Conservation (phyloP, 2,113 vertebrate species). For the Suncus etruscus region DNA sequence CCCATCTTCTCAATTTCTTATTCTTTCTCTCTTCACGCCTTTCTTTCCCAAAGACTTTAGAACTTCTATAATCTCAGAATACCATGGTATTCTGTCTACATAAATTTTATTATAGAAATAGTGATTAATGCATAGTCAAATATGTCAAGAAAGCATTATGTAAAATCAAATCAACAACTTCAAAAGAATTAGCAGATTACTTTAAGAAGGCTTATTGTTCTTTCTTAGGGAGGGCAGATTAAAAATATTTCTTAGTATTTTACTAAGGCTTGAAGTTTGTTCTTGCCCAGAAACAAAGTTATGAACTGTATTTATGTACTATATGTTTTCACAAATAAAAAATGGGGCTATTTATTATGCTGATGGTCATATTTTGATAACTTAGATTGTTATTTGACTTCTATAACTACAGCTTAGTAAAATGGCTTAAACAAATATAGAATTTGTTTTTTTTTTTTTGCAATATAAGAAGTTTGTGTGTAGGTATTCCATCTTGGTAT, state of each 20-base stretch:
- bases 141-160: not conserved
- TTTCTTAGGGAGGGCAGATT: not conserved
- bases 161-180: not conserved
- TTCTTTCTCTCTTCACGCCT: too few relatives aligned
- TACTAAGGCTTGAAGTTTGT: conserved; percentile 36
- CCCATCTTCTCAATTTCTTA: not conserved
- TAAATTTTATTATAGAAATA: conserved; percentile 4
- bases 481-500: not conserved
- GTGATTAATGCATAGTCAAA: not conserved
- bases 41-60: not conserved
- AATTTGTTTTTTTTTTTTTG: not conserved
- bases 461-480: not conserved
- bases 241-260: not conserved
- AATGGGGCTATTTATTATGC: not conserved
- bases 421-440: not conserved
- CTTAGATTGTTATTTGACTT: not conserved
- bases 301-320: not conserved
- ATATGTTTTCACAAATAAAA: not conserved
- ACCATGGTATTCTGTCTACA: not conserved
- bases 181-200: not conserved
- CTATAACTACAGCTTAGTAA: not conserved
- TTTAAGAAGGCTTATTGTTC: not conserved
- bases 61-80: conserved; percentile 12
- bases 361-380: not conserved
- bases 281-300: not conserved